These are phyloP conservation scores for Grantiella picta DNA, from an alignment of 2,113 vertebrate species.

Conservation along the genomic window DNA sequence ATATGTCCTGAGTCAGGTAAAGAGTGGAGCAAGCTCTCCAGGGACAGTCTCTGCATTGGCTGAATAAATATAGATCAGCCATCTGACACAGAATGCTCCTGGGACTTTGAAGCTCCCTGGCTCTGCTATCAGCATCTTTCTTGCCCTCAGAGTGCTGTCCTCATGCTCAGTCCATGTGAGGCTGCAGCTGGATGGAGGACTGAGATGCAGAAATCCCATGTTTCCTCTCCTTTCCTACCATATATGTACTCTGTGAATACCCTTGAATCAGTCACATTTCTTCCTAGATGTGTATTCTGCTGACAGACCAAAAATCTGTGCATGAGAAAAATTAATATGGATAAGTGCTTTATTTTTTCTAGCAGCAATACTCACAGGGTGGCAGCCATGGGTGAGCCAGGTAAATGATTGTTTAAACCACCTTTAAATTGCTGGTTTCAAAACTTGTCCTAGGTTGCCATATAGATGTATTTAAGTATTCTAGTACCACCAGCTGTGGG, in stretches of 20 bases:
- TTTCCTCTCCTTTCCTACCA: background rate
- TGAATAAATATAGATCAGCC: slow-evolving; percentile 2
- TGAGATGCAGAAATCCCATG: background rate
- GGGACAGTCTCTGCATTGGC: background rate
- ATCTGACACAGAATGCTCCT: background rate
- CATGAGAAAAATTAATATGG: background rate
- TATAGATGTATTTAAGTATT: too few species aligned
- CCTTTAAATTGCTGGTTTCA: background rate
- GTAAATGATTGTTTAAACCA: background rate
- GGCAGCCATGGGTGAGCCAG: background rate
- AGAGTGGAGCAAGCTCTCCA: background rate
- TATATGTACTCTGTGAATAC: accelerated
- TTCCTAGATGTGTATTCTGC: background rate
- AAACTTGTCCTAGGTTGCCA: too few species aligned
- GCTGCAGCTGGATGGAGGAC: background rate
- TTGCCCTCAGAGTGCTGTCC: background rate
- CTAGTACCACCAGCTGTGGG: too few species aligned
- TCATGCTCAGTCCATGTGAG: background rate
- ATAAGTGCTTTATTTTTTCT: background rate
- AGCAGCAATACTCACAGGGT: background rate
- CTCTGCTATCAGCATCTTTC: background rate
- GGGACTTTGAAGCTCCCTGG: background rate
- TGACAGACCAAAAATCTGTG: background rate
- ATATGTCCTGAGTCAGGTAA: slow-evolving; percentile 4
- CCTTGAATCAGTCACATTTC: background rate